A percentile compares a stretch with the other conserved stretches of the same genome.
These are phyloP conservation scores for Syndactyla subalaris DNA, from an alignment of 2,797 vertebrate species.

Conservation along the genomic window DNA sequence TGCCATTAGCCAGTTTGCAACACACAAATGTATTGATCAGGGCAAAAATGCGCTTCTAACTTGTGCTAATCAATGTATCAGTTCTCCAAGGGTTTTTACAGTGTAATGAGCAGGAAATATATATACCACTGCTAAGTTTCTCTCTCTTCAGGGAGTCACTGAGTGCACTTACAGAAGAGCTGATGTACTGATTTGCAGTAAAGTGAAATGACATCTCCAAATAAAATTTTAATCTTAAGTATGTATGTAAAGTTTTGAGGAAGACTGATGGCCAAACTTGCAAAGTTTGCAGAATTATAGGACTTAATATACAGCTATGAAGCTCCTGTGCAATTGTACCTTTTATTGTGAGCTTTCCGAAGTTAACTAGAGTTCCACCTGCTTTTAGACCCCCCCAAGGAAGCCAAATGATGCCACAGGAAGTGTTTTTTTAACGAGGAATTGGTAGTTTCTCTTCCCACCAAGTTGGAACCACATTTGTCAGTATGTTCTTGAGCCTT, in stretches of 20 bases:
- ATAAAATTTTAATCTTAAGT: slow-evolving; percentile 68
- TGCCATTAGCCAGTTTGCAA: slow-evolving; percentile 39
- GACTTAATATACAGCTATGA: neutral
- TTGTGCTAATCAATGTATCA: slow-evolving; percentile 69
- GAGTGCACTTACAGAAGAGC: slow-evolving; percentile 73
- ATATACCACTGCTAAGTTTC: slow-evolving; percentile 66
- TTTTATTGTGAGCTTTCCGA: slow-evolving; percentile 7
- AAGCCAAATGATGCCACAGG: neutral
- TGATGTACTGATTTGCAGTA: slow-evolving; percentile 70
- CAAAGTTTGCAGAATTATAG: slow-evolving; percentile 42
- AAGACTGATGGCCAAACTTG: slow-evolving; percentile 29
- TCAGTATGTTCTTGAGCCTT: neutral
- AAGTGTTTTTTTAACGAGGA: neutral
- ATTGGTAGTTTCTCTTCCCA: slow-evolving; percentile 58
- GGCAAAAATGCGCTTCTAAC: slow-evolving; percentile 65
- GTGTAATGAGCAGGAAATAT: slow-evolving; percentile 72
- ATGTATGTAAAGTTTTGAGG: slow-evolving; percentile 45
- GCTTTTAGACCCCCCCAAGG: neutral
- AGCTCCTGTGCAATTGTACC: neutral
- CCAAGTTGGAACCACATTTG: neutral
- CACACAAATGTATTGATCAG: slow-evolving; percentile 67
- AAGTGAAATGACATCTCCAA: slow-evolving; percentile 64
- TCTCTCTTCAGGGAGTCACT: slow-evolving; percentile 75
- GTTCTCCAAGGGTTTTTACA: slow-evolving; percentile 72
- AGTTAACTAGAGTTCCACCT: neutral